These are phyloP conservation scores for Spondyliosoma cantharus DNA, from an alignment of 2,797 vertebrate species.

Conservation along the genomic window DNA sequence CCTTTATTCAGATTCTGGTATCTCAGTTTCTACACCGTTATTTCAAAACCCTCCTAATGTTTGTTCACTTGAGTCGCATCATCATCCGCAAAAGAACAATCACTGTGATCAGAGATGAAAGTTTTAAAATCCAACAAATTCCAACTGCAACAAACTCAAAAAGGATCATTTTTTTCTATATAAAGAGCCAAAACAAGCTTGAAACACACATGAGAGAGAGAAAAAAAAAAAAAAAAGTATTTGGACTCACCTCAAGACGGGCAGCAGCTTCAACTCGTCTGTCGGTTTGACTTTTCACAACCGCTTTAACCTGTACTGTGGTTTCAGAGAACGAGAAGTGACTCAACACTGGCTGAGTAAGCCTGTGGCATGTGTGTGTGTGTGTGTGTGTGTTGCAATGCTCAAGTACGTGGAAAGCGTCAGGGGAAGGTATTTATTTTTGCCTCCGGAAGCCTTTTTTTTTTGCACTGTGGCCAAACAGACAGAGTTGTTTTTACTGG, in stretches of 20 bases:
- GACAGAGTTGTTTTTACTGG: background rate
- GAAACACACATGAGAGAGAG: background rate
- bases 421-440: background rate
- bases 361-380: slow-evolving; percentile 22
- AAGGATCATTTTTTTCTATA: background rate
- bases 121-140: background rate
- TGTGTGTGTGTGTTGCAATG: slow-evolving; percentile 25
- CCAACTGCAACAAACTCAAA: background rate
- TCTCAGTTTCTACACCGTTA: background rate
- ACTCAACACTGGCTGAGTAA: slow-evolving; percentile 33
- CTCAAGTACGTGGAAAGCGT: slow-evolving; percentile 46
- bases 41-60: background rate
- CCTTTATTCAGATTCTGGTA: background rate
- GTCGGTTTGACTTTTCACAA: slow-evolving; percentile 12
- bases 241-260: slow-evolving; percentile 35
- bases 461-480: background rate
- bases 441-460: background rate
- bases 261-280: background rate
- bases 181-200: background rate
- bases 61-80: background rate
- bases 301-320: slow-evolving; percentile 6
- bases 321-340: background rate
- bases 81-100: background rate
- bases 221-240: background rate
- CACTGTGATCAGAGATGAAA: background rate